Evolutionary conservation across 2,797 vertebrate species (phyloP).

Genomic region (Setipinna tenuifilis): DNA sequence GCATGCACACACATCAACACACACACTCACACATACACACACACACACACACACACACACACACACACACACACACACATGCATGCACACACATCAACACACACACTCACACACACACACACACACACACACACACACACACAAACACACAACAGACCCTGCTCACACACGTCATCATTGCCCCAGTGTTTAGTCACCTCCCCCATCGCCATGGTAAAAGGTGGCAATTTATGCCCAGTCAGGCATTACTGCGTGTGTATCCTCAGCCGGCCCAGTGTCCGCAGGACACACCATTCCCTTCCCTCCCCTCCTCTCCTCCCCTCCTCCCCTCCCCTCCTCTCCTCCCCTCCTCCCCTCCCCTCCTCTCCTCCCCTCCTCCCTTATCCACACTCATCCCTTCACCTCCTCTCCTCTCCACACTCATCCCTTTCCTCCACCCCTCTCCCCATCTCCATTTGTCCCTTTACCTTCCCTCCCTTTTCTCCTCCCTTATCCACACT

Average conservation of each 20-base stretch:
- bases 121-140: background rate
- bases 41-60: background rate
- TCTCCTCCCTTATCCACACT: background rate
- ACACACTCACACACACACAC: background rate
- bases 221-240: constrained; percentile 60
- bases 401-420: background rate
- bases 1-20: background rate
- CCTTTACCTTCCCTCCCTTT: too few relatives aligned
- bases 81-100: background rate
- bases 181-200: background rate
- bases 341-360: too few relatives aligned
- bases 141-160: background rate
- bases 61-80: background rate
- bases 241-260: constrained; percentile 42
- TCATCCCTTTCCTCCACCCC: too few relatives aligned
- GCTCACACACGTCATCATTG: background rate
- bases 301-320: constrained; percentile 26
- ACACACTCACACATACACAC: constrained; percentile 8
- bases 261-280: background rate
- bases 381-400: constrained; percentile 39
- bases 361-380: background rate
- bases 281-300: constrained; percentile 20
- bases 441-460: too few relatives aligned
- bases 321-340: background rate
- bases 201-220: constrained; percentile 40